A percentile compares a stretch with the other conserved stretches of the same genome.
Evolutionary conservation across 2,888 invertebrate species (phyloP).

Genomic region (Axea sp.): DNA sequence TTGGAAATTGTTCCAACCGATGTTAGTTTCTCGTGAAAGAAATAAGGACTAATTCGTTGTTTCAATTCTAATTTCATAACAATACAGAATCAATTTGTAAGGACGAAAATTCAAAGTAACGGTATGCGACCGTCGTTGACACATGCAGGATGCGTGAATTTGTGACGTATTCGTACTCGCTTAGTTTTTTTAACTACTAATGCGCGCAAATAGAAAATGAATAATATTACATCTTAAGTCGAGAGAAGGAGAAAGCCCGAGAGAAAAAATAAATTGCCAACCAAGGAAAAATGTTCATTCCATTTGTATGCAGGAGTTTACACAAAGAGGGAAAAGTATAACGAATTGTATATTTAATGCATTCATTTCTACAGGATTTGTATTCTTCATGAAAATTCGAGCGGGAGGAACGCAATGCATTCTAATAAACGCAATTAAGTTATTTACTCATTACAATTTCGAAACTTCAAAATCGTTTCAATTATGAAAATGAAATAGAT

Average conservation of each 20-base stretch:
- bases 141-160: constrained; percentile 9
- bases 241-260: background rate
- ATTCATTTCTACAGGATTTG: constrained; percentile 12
- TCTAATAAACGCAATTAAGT: constrained; percentile 14
- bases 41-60: too few species aligned
- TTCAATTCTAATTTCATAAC: too few species aligned
- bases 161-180: constrained; percentile 9
- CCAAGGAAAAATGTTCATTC: constrained; percentile 6
- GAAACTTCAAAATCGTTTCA: background rate
- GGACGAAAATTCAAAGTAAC: too few species aligned
- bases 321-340: constrained; percentile 13
- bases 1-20: background rate
- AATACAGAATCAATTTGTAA: too few species aligned
- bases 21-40: too few species aligned
- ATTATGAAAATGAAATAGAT: too few species aligned
- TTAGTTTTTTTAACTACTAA: background rate
- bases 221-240: background rate
- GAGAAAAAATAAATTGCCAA: background rate
- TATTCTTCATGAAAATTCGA: constrained; percentile 13
- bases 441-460: constrained; percentile 8
- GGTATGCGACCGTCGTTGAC: too few species aligned
- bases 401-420: background rate
- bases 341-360: constrained; percentile 20
- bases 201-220: background rate
- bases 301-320: constrained; percentile 19